A percentile compares a stretch with the other conserved stretches of the same genome.
Evolutionary conservation across 2,888 invertebrate species (phyloP).

Genomic region (Drosophila siamana): DNA sequence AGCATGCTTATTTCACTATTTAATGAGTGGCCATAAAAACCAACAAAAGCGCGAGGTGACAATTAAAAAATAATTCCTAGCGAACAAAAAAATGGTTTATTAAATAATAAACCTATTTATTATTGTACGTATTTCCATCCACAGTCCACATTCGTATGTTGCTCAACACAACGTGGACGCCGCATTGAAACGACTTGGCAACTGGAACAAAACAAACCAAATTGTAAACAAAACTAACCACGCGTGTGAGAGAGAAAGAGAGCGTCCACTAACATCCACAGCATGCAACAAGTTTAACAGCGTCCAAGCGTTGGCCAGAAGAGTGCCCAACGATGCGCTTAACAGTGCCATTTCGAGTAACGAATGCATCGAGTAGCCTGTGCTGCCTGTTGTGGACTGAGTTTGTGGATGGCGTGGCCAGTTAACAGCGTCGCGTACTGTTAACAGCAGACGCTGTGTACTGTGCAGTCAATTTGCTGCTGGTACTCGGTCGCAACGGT

Average conservation of each 20-base stretch:
- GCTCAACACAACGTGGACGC: slow-evolving; percentile 26
- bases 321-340: slow-evolving; percentile 4
- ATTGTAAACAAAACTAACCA: slow-evolving; percentile 58
- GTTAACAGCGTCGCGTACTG: slow-evolving; percentile 5
- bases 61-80: slow-evolving; percentile 17
- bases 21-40: slow-evolving; percentile 39
- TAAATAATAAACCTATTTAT: slow-evolving; percentile 10
- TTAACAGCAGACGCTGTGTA: slow-evolving; percentile 34
- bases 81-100: slow-evolving; percentile 9
- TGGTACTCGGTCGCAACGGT: slow-evolving; percentile 66
- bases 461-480: slow-evolving; percentile 54
- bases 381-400: slow-evolving; percentile 35
- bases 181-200: slow-evolving; percentile 28
- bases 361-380: not conserved
- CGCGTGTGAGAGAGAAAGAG: not conserved
- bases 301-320: slow-evolving; percentile 4
- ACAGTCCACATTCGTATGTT: slow-evolving; percentile 32
- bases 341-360: slow-evolving; percentile 42
- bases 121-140: slow-evolving; percentile 12
- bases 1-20: slow-evolving; percentile 44
- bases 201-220: slow-evolving; percentile 63
- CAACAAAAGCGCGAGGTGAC: not conserved
- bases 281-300: slow-evolving; percentile 71
- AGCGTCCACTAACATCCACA: slow-evolving; percentile 47
- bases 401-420: slow-evolving; percentile 27